phyloP scores from a whole-genome alignment of 2,113 vertebrate species.

The Aspidoscelis tigris region DNA sequence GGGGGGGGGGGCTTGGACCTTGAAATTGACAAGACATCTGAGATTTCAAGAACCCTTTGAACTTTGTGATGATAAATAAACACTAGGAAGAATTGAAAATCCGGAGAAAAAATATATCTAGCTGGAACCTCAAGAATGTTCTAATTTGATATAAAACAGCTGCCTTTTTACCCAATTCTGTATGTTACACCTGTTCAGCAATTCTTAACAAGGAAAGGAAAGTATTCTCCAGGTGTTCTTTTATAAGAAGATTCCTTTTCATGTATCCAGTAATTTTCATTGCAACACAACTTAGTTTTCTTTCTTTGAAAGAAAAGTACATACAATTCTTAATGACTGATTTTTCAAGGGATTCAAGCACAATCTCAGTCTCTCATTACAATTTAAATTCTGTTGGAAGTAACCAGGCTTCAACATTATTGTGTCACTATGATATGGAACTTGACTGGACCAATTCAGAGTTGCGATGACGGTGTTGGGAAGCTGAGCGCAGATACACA shows the following conservation, averaged over 20 bases:
- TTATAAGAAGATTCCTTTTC: constrained; percentile 17
- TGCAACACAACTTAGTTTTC: background rate
- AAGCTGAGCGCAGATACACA: too few species aligned
- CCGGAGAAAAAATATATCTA: background rate
- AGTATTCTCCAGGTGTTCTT: constrained; percentile 9
- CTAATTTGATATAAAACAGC: background rate
- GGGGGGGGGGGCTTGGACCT: background rate
- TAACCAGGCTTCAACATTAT: too few species aligned
- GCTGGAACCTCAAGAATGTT: background rate
- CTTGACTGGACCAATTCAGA: too few species aligned
- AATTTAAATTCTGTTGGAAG: too few species aligned
- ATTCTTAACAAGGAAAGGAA: background rate
- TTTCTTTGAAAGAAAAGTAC: constrained; percentile 1
- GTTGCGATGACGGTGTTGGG: too few species aligned
- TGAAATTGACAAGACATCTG: background rate
- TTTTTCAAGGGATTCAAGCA: background rate
- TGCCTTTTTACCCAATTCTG: background rate
- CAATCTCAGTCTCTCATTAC: too few species aligned
- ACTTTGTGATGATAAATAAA: background rate
- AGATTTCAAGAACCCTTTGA: background rate
- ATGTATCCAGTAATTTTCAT: constrained; percentile 14
- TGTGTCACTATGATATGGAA: too few species aligned
- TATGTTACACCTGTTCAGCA: background rate
- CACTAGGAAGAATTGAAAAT: background rate
- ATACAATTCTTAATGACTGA: background rate